Base-by-base conservation (phyloP, 2,113 vertebrate species). In the Notarius quadriscutis region DNA sequence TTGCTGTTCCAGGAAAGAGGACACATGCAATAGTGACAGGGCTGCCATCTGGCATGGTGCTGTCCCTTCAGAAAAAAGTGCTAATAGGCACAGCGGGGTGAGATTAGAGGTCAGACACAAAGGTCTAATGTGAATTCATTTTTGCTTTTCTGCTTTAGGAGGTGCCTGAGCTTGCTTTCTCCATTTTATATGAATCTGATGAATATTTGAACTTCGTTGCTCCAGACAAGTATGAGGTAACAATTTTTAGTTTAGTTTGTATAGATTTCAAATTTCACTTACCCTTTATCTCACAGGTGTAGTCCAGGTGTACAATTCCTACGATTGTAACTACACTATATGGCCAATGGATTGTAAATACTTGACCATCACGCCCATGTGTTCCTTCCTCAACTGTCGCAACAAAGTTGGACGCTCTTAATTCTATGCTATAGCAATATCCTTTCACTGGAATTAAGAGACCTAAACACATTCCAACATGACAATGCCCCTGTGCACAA, bases 151-250 rank as follows among this genome's bases (percentile, higher is more conserved):
- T 87, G 78, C 11, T 79, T 79, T 89, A 99, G 98, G 98, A 99
- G 94, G 95, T 98, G 93, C 95, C 98, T 72, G 98, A 99, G 92
- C 96, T 99, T 89, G 97, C 98, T 83, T 99, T 99, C 95, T 99
- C 98, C 57, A 96, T 99, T 93, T 91, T 99, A 88, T 98, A 98
- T 62, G 98, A 99, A 92, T 99, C 98, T 0, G 98, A 98, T 83
- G 97, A 98, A 92, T 97, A 98, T 74, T 84, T 99, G 93, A 99
- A 99, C 94, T 99, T 99, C 92, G 98, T 99, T 34, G 98, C 98
- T 94, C 98, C 98, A 81, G 97, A 99, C 93, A 99, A 99, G 91
- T 97, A 99, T 30, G 98, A 99, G 96, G 98, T 99, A 95, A 97
- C 95, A 63, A 58, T 0, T 6, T 20, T 77, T 55, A 57, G 25